Percentiles rank a stretch among this genome's conserved stretches.
Evolutionary conservation across 2,888 invertebrate species (phyloP).

Genomic region (Caenorhabditis afra): DNA sequence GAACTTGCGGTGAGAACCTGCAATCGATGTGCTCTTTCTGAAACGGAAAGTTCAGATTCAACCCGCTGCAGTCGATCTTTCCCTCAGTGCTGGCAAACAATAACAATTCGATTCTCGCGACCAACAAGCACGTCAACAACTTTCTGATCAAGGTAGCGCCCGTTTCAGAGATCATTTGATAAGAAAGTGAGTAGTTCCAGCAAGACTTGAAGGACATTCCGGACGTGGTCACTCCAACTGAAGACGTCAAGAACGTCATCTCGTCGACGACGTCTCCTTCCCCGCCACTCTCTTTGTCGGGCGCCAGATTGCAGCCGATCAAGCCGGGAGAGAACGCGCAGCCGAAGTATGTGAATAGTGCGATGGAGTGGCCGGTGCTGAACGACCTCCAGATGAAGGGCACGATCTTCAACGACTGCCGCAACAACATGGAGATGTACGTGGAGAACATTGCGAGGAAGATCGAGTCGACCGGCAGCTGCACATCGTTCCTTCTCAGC

Average conservation of each 20-base stretch:
- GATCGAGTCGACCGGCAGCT: slow-evolving; percentile 25
- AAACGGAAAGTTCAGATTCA: slow-evolving; percentile 51
- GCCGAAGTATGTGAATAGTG: slow-evolving; percentile 38
- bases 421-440: slow-evolving; percentile 48
- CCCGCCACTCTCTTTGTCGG: slow-evolving; percentile 18
- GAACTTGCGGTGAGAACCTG: slow-evolving; percentile 40
- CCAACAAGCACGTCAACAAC: slow-evolving; percentile 51
- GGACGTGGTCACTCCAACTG: slow-evolving; percentile 11
- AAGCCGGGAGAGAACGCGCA: slow-evolving; percentile 59
- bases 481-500: slow-evolving; percentile 18
- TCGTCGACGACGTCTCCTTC: slow-evolving; percentile 33
- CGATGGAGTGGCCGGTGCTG: slow-evolving; percentile 30
- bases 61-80: slow-evolving; percentile 65
- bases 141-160: slow-evolving; percentile 42
- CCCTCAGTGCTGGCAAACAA: slow-evolving; percentile 59
- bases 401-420: slow-evolving; percentile 48
- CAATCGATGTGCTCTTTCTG: background rate
- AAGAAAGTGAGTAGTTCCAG: slow-evolving; percentile 29
- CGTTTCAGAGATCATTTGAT: slow-evolving; percentile 45
- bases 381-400: slow-evolving; percentile 55
- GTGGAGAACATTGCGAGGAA: slow-evolving; percentile 52
- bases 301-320: slow-evolving; percentile 37
- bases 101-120: slow-evolving; percentile 45
- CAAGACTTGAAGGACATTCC: slow-evolving; percentile 41
- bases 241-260: slow-evolving; percentile 40